These are phyloP conservation scores for Lasioglossum albipes DNA, from an alignment of 1,140 invertebrate species.

Conservation along the genomic window DNA sequence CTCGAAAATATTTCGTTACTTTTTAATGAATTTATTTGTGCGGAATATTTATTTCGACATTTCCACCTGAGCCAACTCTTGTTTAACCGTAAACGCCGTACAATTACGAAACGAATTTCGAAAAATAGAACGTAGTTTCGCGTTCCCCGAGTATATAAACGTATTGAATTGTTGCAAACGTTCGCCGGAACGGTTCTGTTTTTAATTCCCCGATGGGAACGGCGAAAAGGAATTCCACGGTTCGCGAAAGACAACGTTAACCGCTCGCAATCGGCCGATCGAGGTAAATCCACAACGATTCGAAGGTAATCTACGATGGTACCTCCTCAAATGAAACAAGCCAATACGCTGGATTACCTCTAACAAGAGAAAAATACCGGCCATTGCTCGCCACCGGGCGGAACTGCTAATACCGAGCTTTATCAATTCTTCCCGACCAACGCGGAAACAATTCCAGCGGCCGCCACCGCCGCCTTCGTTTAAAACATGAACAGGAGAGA, in stretches of 20 bases:
- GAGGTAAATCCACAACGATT: conserved; percentile 16
- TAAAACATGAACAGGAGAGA: not conserved
- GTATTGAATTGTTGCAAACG: no score
- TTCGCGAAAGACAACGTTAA: not conserved
- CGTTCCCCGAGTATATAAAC: no score
- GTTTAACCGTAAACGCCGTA: no score
- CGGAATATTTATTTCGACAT: no score
- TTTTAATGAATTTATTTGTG: no score
- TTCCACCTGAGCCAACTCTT: no score
- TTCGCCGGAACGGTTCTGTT: no score
- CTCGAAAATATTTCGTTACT: no score
- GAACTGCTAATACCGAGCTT: conserved; percentile 33
- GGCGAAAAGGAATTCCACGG: no score
- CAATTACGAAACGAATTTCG: no score
- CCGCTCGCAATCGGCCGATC: not conserved
- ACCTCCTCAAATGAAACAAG: conserved; percentile 2
- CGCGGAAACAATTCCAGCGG: conserved; percentile 22
- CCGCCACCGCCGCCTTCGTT: not conserved
- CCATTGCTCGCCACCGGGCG: conserved; percentile 4
- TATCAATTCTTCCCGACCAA: conserved; percentile 24
- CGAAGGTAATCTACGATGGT: conserved; percentile 22
- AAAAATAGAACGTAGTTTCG: no score
- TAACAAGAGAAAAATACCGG: conserved; percentile 18
- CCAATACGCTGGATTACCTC: conserved; percentile 24
- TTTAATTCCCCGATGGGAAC: no score